These are phyloP conservation scores for Diarsia brunnea DNA, from an alignment of 2,888 invertebrate genomes.

Conservation along the genomic window DNA sequence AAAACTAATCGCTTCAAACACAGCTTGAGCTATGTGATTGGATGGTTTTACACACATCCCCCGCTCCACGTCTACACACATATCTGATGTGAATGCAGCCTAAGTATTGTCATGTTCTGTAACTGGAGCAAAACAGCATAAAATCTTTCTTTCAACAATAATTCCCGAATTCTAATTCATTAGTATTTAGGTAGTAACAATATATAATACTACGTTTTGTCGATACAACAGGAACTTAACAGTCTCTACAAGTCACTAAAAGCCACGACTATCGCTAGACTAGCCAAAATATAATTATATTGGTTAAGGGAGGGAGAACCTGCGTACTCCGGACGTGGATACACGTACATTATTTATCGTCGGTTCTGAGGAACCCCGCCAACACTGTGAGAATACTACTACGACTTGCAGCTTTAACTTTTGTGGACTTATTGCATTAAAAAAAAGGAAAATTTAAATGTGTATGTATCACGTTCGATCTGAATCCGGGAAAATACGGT, in stretches of 20 bases:
- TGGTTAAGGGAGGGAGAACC: constrained; percentile 22
- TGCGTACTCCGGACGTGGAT: background rate
- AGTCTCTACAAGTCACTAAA: constrained; percentile 66
- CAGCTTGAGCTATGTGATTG: background rate
- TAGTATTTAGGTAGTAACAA: constrained; percentile 34
- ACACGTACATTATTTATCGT: background rate
- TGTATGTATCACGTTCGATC: constrained; percentile 21
- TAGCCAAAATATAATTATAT: constrained; percentile 42
- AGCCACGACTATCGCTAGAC: constrained; percentile 54
- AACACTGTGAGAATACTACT: constrained; percentile 47
- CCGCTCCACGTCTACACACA: background rate
- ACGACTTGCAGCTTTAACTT: constrained; percentile 7
- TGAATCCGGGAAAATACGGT: constrained; percentile 13
- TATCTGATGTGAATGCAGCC: background rate
- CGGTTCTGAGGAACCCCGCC: constrained; percentile 39
- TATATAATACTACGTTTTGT: constrained; percentile 40
- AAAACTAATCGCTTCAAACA: background rate
- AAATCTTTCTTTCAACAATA: constrained; percentile 35
- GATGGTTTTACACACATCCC: background rate
- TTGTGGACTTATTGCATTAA: background rate
- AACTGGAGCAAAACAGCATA: constrained; percentile 22
- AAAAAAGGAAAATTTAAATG: constrained; percentile 4
- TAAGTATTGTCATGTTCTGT: constrained; percentile 15
- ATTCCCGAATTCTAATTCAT: constrained; percentile 18
- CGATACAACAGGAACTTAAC: constrained; percentile 61